Conservation (phyloP, 2,888 invertebrate genomes). For the Augiades crinisus region DNA sequence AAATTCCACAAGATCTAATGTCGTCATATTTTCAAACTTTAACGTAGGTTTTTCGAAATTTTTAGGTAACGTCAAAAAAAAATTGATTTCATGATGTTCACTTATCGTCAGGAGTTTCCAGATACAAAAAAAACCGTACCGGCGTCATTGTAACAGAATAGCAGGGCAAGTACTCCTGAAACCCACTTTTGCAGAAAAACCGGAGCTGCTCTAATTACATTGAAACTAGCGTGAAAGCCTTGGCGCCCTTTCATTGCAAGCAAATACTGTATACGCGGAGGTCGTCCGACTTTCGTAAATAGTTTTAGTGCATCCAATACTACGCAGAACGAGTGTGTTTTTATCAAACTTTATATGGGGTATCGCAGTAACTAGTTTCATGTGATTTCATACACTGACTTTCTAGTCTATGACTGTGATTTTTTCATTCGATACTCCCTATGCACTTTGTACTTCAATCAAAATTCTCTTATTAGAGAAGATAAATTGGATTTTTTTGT, state of each 20-base stretch:
- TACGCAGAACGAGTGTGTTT: background rate
- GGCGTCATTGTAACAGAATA: slow-evolving; percentile 31
- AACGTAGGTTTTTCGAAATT: too few relatives aligned
- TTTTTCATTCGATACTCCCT: too few relatives aligned
- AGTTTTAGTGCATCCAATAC: slow-evolving; percentile 16
- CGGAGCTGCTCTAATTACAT: slow-evolving; percentile 69
- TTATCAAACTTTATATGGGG: background rate
- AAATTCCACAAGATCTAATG: too few relatives aligned
- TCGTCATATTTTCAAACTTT: too few relatives aligned
- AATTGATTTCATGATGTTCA: background rate
- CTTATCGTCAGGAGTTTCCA: background rate
- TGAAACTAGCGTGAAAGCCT: slow-evolving; percentile 64
- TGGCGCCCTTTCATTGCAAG: slow-evolving; percentile 56
- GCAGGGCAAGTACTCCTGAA: slow-evolving; percentile 50
- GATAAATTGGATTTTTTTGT: too few relatives aligned
- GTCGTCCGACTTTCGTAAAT: slow-evolving; percentile 33
- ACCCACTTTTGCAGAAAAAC: slow-evolving; percentile 65
- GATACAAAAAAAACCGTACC: background rate
- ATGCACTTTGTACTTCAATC: too few relatives aligned
- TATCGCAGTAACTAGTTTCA: too few relatives aligned
- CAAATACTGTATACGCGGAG: slow-evolving; percentile 44
- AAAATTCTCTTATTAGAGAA: too few relatives aligned
- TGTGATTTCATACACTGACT: too few relatives aligned
- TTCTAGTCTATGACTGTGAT: too few relatives aligned
- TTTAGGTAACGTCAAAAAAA: background rate